Conservation (phyloP, 2,113 vertebrate species). For the Plecotus auritus region DNA sequence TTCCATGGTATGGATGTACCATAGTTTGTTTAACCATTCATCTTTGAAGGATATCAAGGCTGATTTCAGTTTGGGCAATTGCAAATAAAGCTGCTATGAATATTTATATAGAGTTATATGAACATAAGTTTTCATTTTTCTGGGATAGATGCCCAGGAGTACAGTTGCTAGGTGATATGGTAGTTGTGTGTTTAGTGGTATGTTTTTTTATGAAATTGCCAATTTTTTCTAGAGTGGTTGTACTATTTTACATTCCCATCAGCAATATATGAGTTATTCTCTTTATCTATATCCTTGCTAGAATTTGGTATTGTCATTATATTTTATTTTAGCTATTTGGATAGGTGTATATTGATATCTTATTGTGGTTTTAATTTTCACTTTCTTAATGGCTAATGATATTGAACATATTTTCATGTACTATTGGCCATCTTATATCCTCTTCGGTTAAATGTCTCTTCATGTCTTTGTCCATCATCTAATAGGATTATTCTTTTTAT, state of each 20-base stretch:
- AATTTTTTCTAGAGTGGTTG: not conserved
- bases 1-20: not conserved
- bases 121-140: not conserved
- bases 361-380: not conserved
- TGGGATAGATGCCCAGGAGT: not conserved
- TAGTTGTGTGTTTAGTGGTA: not conserved
- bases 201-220: not conserved
- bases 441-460: not conserved
- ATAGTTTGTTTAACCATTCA: not conserved
- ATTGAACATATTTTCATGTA: not conserved
- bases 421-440: not conserved
- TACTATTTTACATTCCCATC: not conserved
- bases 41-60: not conserved
- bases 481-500: not conserved
- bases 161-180: not conserved
- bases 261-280: not conserved
- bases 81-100: not conserved
- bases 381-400: not conserved
- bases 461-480: not conserved
- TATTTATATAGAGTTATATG: not conserved
- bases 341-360: not conserved
- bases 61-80: slow-evolving; percentile 7
- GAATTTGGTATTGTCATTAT: not conserved
- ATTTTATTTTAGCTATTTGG: slow-evolving; percentile 11
- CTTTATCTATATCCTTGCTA: not conserved